phyloP scores from a whole-genome alignment of 2,113 vertebrate genomes.

The Egretta garzetta region DNA sequence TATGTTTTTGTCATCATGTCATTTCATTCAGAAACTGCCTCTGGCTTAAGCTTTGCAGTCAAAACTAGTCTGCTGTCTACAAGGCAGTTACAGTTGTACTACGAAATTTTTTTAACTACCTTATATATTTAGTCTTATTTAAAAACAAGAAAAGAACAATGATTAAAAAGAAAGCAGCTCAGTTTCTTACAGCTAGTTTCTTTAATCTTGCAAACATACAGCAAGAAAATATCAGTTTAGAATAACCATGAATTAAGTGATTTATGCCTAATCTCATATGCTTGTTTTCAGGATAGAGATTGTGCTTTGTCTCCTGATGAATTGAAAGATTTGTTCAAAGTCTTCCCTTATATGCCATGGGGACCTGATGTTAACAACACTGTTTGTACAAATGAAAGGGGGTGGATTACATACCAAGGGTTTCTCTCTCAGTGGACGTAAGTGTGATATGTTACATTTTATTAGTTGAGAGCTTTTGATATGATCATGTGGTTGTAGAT shows the following conservation, averaged over 20 bases:
- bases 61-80: neutral
- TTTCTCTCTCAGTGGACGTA: slow-evolving; percentile 99
- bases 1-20: accelerated
- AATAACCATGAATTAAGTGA: neutral
- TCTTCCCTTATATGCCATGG: slow-evolving; percentile 99
- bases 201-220: neutral
- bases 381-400: slow-evolving; percentile 93
- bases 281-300: slow-evolving; percentile 89
- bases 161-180: neutral
- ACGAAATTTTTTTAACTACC: neutral
- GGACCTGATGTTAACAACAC: slow-evolving; percentile 98
- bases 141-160: neutral
- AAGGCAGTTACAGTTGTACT: neutral
- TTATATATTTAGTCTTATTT: neutral
- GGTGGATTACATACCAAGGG: slow-evolving; percentile 98
- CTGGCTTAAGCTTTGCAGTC: neutral
- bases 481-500: neutral
- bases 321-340: slow-evolving; percentile 95
- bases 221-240: neutral
- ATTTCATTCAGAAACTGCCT: neutral
- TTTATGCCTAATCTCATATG: neutral
- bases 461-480: neutral
- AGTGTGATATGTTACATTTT: slow-evolving; percentile 65
- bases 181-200: neutral
- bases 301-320: slow-evolving; percentile 95